Evolutionary conservation across 2,888 invertebrate species (phyloP).

Genomic region (Melolontha melolontha): DNA sequence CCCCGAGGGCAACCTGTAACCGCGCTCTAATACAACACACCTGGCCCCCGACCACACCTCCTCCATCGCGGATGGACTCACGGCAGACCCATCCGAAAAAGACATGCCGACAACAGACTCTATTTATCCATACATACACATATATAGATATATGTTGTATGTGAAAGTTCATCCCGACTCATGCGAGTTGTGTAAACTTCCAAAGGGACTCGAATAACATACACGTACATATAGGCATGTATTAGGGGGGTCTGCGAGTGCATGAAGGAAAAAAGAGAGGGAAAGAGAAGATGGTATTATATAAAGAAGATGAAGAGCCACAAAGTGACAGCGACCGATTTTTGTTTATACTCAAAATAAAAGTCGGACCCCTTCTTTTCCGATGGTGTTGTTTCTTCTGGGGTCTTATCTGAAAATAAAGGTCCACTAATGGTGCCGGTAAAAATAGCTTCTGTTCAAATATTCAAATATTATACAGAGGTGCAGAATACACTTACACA

Average conservation of each 20-base stretch:
- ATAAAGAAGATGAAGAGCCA: conserved; percentile 13
- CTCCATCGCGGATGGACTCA: conserved; percentile 6
- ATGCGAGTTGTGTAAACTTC: conserved; percentile 41
- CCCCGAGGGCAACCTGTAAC: conserved; percentile 44
- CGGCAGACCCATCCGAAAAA: conserved; percentile 37
- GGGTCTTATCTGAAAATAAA: conserved; percentile 36
- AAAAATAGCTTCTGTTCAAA: conserved; percentile 34
- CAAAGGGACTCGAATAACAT: conserved; percentile 24
- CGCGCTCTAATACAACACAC: conserved; percentile 50
- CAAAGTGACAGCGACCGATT: conserved; percentile 42
- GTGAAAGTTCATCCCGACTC: conserved; percentile 34
- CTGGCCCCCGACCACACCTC: conserved; percentile 46
- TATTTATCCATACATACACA: conserved; percentile 20
- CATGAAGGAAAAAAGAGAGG: background rate
- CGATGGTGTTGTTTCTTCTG: conserved; percentile 32
- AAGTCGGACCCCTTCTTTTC: conserved; percentile 31
- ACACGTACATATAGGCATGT: background rate
- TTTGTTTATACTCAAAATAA: conserved; percentile 41
- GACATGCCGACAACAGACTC: conserved; percentile 33
- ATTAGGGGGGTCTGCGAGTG: conserved; percentile 1
- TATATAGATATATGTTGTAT: background rate
- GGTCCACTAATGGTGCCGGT: conserved; percentile 16
- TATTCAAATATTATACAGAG: background rate
- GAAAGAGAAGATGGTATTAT: conserved; percentile 10
- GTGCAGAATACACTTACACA: too few relatives aligned